Evolutionary conservation across 2,797 vertebrate genomes (phyloP).

Genomic region (Alca torda): DNA sequence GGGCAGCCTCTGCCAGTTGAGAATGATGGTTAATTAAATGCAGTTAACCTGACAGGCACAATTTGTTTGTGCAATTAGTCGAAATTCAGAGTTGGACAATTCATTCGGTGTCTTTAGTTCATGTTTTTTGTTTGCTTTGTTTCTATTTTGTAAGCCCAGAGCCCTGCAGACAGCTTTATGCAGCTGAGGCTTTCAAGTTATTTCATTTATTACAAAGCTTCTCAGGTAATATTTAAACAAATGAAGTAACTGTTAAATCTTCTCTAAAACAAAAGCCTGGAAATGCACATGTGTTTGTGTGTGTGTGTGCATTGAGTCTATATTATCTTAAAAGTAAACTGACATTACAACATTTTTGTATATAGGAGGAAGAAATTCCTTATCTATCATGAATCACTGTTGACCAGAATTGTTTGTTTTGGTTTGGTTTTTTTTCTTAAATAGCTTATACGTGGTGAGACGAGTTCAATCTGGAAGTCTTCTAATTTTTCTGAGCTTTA

Average conservation of each 20-base stretch:
- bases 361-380: not conserved
- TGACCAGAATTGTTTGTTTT: not conserved
- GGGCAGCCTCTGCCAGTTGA: slow-evolving; percentile 32
- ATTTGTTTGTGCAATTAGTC: slow-evolving; percentile 12
- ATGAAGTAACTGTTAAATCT: not conserved
- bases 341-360: not conserved
- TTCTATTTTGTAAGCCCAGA: not conserved
- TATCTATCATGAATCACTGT: not conserved
- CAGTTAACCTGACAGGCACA: slow-evolving; percentile 1
- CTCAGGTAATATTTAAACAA: not conserved
- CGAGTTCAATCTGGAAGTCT: not conserved
- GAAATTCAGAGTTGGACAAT: not conserved
- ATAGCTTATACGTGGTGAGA: not conserved
- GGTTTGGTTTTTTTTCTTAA: not conserved
- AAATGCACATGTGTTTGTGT: not conserved
- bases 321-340: not conserved
- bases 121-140: not conserved
- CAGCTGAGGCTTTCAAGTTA: not conserved
- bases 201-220: not conserved
- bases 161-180: not conserved
- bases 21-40: slow-evolving; percentile 13
- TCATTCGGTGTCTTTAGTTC: not conserved
- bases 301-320: not conserved
- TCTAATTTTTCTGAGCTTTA: not conserved
- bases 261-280: not conserved